Evolutionary conservation across 1,140 invertebrate species (phyloP).

Genomic region (Monomorium pharaonis): DNA sequence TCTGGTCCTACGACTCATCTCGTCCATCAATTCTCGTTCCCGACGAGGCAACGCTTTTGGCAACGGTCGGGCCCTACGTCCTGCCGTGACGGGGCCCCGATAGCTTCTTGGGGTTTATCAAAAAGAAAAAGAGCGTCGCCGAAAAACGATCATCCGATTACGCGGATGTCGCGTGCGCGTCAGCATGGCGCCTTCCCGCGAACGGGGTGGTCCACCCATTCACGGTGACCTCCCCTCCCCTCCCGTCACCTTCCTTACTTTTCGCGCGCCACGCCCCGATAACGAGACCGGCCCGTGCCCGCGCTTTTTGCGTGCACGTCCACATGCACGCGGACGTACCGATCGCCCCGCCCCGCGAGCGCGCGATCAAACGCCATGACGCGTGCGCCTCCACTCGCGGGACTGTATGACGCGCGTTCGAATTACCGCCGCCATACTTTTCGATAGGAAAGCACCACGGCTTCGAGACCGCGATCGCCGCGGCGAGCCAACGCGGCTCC

Average conservation of each 20-base stretch:
- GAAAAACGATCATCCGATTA: conserved; percentile 56
- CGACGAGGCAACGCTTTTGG: neutral
- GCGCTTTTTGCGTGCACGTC: conserved; percentile 61
- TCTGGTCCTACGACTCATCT: neutral
- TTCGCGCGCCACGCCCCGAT: neutral
- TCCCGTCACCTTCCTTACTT: neutral
- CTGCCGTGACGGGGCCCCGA: neutral
- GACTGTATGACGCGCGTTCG: conserved; percentile 67
- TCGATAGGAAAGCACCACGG: conserved; percentile 36
- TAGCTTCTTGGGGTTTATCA: neutral
- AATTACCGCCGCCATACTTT: conserved; percentile 72
- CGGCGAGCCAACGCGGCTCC: neutral
- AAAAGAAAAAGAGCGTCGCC: conserved; percentile 18
- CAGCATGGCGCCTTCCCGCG: conserved; percentile 59
- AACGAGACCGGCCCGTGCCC: conserved; percentile 49
- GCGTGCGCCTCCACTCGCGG: conserved; percentile 58
- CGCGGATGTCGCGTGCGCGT: conserved; percentile 56
- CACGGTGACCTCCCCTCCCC: neutral
- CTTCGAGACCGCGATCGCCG: conserved; percentile 27
- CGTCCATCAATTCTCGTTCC: neutral
- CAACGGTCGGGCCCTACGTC: neutral
- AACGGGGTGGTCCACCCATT: neutral
- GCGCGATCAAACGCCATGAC: conserved; percentile 53
- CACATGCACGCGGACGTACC: conserved; percentile 42
- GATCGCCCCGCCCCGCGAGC: conserved; percentile 66